Percentiles rank a stretch among this genome's conserved stretches.
Evolutionary conservation across 1,140 invertebrate species (phyloP).

Genomic region (Anadara kagoshimensis): DNA sequence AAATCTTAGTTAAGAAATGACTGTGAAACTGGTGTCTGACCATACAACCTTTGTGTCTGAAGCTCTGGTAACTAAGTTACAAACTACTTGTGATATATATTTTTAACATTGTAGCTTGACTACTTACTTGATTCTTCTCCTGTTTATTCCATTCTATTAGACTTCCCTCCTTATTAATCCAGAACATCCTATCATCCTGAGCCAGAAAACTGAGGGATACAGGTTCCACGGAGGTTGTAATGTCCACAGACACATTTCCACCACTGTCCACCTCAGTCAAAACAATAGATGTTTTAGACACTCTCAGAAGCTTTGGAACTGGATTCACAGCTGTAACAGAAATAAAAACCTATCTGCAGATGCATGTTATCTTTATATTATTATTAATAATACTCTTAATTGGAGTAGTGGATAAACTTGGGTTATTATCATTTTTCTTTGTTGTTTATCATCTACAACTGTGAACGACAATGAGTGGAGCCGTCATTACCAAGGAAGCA

Average conservation of each 20-base stretch:
- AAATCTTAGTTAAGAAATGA: too few relatives aligned
- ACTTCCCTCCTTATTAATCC: slow-evolving; percentile 80
- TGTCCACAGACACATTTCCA: slow-evolving; percentile 58
- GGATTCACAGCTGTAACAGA: slow-evolving; percentile 79
- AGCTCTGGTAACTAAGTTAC: not conserved
- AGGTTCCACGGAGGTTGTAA: slow-evolving; percentile 45
- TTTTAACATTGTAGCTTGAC: not conserved
- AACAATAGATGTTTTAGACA: slow-evolving; percentile 72
- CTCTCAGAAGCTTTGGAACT: slow-evolving; percentile 85
- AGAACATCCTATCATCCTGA: slow-evolving; percentile 84
- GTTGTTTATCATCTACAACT: too few relatives aligned
- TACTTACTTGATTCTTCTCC: slow-evolving; percentile 1
- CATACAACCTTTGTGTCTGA: too few relatives aligned
- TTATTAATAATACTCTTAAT: too few relatives aligned
- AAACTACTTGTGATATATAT: not conserved
- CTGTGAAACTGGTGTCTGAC: too few relatives aligned
- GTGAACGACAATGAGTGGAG: too few relatives aligned
- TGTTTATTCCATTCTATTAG: slow-evolving; percentile 18
- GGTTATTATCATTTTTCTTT: too few relatives aligned
- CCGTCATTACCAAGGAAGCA: too few relatives aligned
- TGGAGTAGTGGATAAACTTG: too few relatives aligned
- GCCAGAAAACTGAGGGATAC: slow-evolving; percentile 68
- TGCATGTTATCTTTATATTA: too few relatives aligned
- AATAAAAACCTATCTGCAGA: not conserved
- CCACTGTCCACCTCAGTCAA: slow-evolving; percentile 57